Conservation (phyloP, 2,113 vertebrate species). For the Neogale vison region DNA sequence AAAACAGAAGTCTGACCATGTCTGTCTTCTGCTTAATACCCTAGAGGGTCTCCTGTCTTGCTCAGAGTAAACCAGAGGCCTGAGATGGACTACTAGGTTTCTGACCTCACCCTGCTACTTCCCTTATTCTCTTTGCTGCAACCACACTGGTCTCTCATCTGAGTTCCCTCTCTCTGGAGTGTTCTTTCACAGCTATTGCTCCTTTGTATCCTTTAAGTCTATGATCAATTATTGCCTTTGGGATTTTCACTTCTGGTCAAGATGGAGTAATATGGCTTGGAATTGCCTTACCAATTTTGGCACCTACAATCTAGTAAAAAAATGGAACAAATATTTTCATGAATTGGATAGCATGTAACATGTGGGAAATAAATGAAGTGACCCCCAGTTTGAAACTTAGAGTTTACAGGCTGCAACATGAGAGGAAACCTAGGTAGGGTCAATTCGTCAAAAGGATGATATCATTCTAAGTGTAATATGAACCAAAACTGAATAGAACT, state of each 20-base stretch:
- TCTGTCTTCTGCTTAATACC: neutral
- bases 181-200: neutral
- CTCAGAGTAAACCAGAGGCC: neutral
- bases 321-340: neutral
- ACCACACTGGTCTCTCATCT: neutral
- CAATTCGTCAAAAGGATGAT: neutral
- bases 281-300: neutral
- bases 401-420: neutral
- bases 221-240: neutral
- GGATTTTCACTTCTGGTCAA: neutral
- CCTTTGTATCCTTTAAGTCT: neutral
- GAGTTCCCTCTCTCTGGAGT: neutral
- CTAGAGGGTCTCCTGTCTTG: neutral
- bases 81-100: neutral
- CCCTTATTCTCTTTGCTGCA: neutral
- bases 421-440: neutral
- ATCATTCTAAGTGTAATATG: neutral
- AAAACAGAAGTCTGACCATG: neutral
- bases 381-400: neutral
- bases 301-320: neutral
- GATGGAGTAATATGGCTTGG: neutral
- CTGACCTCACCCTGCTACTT: neutral
- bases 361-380: neutral
- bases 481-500: neutral
- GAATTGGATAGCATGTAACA: neutral